phyloP scores from a whole-genome alignment of 2,113 vertebrate species.

The Eonycteris spelaea region DNA sequence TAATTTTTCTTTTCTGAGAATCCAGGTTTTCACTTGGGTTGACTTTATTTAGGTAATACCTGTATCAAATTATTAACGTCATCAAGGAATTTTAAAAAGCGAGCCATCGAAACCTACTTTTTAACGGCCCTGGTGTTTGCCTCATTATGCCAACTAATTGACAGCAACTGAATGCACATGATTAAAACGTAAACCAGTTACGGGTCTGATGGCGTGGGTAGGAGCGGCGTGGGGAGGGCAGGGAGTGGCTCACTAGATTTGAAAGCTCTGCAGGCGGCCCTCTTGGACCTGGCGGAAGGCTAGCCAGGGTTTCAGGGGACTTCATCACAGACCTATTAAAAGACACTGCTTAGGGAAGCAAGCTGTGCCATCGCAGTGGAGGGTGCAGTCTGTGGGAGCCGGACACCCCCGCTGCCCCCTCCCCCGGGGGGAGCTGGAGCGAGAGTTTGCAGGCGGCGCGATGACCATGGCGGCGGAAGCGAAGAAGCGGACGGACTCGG shows the following conservation, averaged over 20 bases:
- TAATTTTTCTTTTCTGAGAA: slow-evolving; percentile 14
- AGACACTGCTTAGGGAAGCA: background rate
- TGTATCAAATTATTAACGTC: background rate
- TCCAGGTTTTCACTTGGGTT: background rate
- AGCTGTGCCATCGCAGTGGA: background rate
- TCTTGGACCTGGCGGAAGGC: background rate
- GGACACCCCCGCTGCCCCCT: background rate
- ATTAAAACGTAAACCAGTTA: background rate
- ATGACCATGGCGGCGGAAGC: background rate
- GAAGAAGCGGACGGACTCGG: background rate
- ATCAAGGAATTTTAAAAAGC: background rate
- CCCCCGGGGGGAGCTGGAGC: background rate
- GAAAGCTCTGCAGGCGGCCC: background rate
- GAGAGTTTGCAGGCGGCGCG: background rate
- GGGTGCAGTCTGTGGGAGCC: background rate
- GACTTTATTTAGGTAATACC: background rate
- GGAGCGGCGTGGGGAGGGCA: background rate
- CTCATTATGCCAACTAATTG: background rate
- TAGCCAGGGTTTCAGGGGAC: background rate
- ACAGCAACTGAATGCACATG: no score
- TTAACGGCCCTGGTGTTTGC: background rate
- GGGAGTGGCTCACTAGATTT: background rate
- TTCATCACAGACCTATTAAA: background rate
- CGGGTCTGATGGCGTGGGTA: background rate
- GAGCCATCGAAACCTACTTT: background rate